These are phyloP conservation scores for Synanthedon andrenaeformis DNA, from an alignment of 2,888 invertebrate species.

Conservation along the genomic window DNA sequence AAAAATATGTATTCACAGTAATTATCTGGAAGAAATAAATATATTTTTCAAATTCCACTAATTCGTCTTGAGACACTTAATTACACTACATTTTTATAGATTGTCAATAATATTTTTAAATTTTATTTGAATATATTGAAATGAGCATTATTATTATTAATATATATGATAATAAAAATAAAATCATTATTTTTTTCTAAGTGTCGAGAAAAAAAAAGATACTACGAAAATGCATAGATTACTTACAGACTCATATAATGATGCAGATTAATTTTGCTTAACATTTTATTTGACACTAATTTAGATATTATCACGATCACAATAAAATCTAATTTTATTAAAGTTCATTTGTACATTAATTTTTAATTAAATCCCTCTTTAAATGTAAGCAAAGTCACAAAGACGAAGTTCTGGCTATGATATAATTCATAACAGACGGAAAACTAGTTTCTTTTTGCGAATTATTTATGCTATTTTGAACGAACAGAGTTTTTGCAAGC, in stretches of 20 bases:
- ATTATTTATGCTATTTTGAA: constrained; percentile 29
- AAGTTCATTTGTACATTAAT: constrained; percentile 17
- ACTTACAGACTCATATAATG: background rate
- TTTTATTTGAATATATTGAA: too few species aligned
- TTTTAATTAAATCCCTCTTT: constrained; percentile 14
- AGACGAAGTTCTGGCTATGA: constrained; percentile 17
- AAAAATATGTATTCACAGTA: too few species aligned
- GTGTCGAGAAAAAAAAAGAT: too few species aligned
- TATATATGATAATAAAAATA: too few species aligned
- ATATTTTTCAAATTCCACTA: too few species aligned
- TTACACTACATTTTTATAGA: too few species aligned
- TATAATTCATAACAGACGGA: constrained; percentile 27
- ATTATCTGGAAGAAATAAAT: too few species aligned
- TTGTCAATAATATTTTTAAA: too few species aligned
- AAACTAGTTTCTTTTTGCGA: constrained; percentile 21
- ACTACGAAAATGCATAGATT: background rate
- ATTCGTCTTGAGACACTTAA: too few species aligned
- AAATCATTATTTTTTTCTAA: too few species aligned
- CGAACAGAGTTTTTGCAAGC: constrained; percentile 12
- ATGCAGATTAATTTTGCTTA: constrained; percentile 7
- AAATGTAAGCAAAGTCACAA: constrained; percentile 18
- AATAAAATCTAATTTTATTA: constrained; percentile 11
- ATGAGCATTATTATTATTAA: too few species aligned
- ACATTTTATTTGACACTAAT: constrained; percentile 17
- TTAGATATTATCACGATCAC: constrained; percentile 20